These are phyloP conservation scores for Apeltes quadracus DNA, from an alignment of 2,113 vertebrate species.

Conservation along the genomic window DNA sequence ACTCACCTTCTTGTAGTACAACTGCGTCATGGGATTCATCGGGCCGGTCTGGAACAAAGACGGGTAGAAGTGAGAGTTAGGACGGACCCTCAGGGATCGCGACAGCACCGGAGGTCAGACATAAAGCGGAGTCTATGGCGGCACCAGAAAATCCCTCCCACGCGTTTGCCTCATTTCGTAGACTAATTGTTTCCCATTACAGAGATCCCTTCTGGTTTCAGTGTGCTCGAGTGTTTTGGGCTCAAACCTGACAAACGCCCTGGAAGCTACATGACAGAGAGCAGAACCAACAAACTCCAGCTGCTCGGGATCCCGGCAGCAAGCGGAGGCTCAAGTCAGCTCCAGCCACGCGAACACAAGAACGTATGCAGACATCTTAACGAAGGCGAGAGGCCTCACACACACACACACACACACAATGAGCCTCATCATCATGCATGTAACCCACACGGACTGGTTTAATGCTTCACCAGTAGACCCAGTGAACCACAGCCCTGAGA, in stretches of 20 bases:
- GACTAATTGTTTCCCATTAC: background rate
- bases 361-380: background rate
- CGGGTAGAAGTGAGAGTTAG: background rate
- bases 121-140: background rate
- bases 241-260: too few relatives aligned
- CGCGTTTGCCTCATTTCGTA: background rate
- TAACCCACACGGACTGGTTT: slow-evolving; percentile 22
- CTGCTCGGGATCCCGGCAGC: background rate
- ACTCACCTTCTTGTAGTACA: slow-evolving; percentile 97
- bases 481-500: too few relatives aligned
- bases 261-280: background rate
- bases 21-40: slow-evolving; percentile 91
- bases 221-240: too few relatives aligned
- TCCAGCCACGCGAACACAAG: too few relatives aligned
- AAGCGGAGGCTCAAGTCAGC: background rate
- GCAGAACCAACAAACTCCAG: background rate
- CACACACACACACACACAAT: slow-evolving; percentile 9
- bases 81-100: too few relatives aligned
- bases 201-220: background rate
- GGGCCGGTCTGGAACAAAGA: slow-evolving; percentile 36
- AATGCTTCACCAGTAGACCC: too few relatives aligned
- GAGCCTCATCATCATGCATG: slow-evolving; percentile 17
- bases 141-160: too few relatives aligned
- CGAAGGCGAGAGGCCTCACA: background rate
- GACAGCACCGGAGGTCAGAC: background rate